Evolutionary conservation across 2,797 vertebrate species (phyloP).

Genomic region (Molossus molossus): DNA sequence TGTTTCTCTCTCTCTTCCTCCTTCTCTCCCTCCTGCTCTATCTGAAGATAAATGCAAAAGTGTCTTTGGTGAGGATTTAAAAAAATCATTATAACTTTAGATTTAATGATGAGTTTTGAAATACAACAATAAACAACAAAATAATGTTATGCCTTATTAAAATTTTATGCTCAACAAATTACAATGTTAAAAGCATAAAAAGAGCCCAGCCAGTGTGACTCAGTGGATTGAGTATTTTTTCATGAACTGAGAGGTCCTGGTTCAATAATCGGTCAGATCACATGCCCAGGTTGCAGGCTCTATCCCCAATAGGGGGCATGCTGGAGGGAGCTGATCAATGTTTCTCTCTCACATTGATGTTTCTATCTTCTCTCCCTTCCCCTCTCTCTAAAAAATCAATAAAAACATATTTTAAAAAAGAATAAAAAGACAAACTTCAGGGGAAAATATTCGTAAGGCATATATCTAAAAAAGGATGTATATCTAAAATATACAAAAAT

Average conservation of each 20-base stretch:
- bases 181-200: slow-evolving; percentile 46
- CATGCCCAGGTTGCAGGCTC: no score
- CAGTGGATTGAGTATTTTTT: no score
- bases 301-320: no score
- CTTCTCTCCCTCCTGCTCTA: no score
- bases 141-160: neutral
- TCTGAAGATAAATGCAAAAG: no score
- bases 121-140: neutral
- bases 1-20: no score
- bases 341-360: no score
- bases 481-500: slow-evolving; percentile 25
- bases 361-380: no score
- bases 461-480: neutral
- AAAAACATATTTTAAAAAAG: neutral
- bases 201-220: neutral
- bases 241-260: no score
- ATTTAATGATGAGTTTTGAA: neutral
- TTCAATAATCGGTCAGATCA: no score
- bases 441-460: neutral
- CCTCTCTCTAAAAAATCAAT: no score
- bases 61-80: neutral
- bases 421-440: neutral
- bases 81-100: neutral
- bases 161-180: slow-evolving; percentile 35
- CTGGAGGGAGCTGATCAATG: no score